A percentile compares a stretch with the other conserved stretches of the same genome.
Evolutionary conservation across 2,797 vertebrate species (phyloP).

Genomic region (Myotis pilosus): DNA sequence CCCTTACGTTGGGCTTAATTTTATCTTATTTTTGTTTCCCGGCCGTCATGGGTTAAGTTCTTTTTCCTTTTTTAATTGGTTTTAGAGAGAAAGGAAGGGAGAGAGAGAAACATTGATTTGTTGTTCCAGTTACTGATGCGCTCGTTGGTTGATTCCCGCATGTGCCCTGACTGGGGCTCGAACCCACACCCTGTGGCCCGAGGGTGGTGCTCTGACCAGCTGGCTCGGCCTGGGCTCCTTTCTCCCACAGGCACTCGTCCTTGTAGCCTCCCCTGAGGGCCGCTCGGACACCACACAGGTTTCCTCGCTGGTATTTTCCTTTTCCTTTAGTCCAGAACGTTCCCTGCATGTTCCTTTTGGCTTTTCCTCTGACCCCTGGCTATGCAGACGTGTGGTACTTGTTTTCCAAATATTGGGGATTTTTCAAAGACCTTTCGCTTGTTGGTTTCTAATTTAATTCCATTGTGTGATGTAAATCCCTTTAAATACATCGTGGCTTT

Average conservation of each 20-base stretch:
- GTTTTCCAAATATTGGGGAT: not conserved
- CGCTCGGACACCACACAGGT: accelerated
- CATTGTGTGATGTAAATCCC: not conserved
- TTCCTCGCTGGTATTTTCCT: not conserved
- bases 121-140: too few relatives aligned
- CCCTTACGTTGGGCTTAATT: not conserved
- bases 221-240: not conserved
- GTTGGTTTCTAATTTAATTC: not conserved
- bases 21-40: not conserved
- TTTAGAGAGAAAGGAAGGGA: not conserved
- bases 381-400: not conserved
- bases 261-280: accelerated
- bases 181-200: not conserved
- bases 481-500: not conserved
- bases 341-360: not conserved
- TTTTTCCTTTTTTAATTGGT: not conserved
- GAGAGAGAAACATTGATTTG: not conserved
- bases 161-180: not conserved
- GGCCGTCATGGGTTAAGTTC: accelerated
- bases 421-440: not conserved
- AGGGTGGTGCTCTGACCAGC: not conserved
- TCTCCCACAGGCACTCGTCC: accelerated
- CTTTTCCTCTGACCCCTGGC: not conserved
- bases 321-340: not conserved
- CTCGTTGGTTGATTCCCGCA: not conserved